phyloP scores from a whole-genome alignment of 2,797 vertebrate genomes.

The Squalus acanthias region DNA sequence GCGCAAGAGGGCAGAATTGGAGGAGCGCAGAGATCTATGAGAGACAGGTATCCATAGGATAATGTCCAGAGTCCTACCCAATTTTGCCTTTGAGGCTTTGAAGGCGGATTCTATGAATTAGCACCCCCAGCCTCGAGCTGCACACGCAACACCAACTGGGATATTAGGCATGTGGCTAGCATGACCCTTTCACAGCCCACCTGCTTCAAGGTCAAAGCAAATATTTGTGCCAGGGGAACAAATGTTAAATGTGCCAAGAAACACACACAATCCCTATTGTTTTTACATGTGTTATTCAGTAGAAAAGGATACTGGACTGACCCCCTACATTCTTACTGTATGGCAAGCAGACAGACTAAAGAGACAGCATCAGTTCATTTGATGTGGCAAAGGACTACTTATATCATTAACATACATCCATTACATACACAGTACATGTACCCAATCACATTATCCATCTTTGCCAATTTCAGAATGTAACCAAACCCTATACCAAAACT shows the following conservation, averaged over 20 bases:
- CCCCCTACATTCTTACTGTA: not conserved
- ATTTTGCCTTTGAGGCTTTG: not conserved
- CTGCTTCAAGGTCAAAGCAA: not conserved
- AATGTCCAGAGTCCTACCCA: not conserved
- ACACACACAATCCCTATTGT: not conserved
- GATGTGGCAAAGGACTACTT: not conserved
- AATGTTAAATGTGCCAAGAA: not conserved
- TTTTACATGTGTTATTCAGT: not conserved
- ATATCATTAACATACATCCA: no score
- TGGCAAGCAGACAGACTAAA: not conserved
- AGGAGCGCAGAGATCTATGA: not conserved
- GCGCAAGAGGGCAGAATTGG: not conserved
- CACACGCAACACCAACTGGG: not conserved
- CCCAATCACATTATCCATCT: not conserved
- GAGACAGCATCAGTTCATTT: not conserved
- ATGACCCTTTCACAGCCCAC: not conserved
- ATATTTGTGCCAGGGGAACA: not conserved
- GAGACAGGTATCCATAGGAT: not conserved
- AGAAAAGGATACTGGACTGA: not conserved
- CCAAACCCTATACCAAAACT: not conserved
- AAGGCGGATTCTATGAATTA: not conserved
- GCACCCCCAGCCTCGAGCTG: not conserved
- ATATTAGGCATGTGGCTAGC: not conserved
- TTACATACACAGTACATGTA: not conserved
- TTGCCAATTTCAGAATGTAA: not conserved